Conservation (phyloP, 2,113 vertebrate genomes). For the Rattus norvegicus region GRCr8 NC_086025.1:50376001-50376500, state of each 20-base stretch:
- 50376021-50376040: neutral
- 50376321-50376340: neutral
- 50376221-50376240: neutral
- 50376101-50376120: neutral
- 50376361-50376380: neutral
- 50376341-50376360: neutral
- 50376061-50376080: neutral
- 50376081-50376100: neutral
- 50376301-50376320: neutral
- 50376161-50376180: neutral
- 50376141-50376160: neutral
- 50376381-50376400: neutral
- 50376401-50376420: neutral
- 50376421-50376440: neutral
- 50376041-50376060: neutral
- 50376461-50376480: neutral
- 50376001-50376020: neutral
- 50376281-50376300: neutral
- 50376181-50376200: neutral
- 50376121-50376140: neutral
- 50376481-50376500: neutral
- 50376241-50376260: neutral
- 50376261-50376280: neutral
- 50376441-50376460: neutral
- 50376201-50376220: neutral